Evolutionary conservation across 2,888 invertebrate genomes (phyloP), one percentile per base, ranked within the genome.

Genomic region (Caenorhabditis drosophilae): DNA sequence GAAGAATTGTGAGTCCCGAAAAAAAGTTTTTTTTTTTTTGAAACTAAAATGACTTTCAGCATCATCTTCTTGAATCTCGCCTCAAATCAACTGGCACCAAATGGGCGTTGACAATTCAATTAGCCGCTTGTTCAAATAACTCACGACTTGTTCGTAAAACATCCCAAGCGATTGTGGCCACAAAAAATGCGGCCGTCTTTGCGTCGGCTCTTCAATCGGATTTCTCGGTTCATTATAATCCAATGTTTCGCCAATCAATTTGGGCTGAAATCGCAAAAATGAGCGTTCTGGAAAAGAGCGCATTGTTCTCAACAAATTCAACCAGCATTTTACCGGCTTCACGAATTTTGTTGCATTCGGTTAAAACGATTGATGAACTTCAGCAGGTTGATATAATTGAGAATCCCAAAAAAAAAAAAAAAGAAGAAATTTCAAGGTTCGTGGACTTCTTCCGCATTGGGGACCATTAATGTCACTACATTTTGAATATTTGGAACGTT

Each of bases 161-260:
- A 1, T 80, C 81, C 1, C 56, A 63, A 47, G 67, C 71, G 11
- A 75, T 81, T 23, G 70, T 81, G 1, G 53, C 54, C 15, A 77
- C 80, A 2, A 74, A 71, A 44, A 81, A 81, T 61, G 81, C 77
- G 4, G 79, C 76, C 12, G 69, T 79, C 11, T 82, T 75, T 38
- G 73, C 73, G 12, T 75, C 76, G 2, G 72, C 77, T 12, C 67
- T 80, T 12, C 75, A 78, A 56, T 73, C 73, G 4, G 75, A 75
- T 44, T 73, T 73, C 47, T 68, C 70, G 16, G 61, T 73, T 2
- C 73, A 75, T 45, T 75, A 75, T 44, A 75, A 75, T 40, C 42
- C 46, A 1, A 61, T 38, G 11, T 75, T 75, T 50, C 75, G 75
- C 7, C 55, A 60, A 9, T 59, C 64, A 23, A 36, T 75, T 2